These are phyloP conservation scores for Caloenas nicobarica DNA, from an alignment of 2,113 vertebrate genomes.

Conservation along the genomic window DNA sequence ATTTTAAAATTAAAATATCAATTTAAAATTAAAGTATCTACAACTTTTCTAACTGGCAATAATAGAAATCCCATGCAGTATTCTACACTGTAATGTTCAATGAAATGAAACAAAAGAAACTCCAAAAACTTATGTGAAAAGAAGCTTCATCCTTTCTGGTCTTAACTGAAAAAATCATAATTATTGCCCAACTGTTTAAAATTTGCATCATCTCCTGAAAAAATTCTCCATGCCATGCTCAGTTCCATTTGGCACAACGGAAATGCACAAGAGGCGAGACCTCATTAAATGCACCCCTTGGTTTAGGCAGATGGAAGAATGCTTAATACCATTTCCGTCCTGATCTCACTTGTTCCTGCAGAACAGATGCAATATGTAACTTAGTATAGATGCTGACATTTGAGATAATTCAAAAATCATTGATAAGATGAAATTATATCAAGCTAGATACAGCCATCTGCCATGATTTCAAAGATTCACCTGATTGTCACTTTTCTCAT, in stretches of 20 bases:
- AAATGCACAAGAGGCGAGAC: neutral
- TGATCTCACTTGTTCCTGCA: slow-evolving; percentile 2
- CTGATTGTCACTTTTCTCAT: neutral
- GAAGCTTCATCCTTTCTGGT: neutral
- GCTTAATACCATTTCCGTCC: slow-evolving; percentile 14
- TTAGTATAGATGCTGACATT: slow-evolving; percentile 38
- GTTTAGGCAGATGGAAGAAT: slow-evolving; percentile 25
- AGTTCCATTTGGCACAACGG: neutral
- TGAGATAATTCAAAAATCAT: slow-evolving; percentile 44
- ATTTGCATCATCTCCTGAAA: neutral
- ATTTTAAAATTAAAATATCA: neutral
- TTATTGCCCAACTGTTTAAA: neutral
- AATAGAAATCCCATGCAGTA: neutral
- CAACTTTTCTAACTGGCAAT: neutral
- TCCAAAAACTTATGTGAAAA: neutral
- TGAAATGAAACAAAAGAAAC: neutral
- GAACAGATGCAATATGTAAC: slow-evolving; percentile 48
- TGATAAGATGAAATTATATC: slow-evolving; percentile 41
- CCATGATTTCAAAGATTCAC: neutral
- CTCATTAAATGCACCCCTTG: slow-evolving; percentile 6
- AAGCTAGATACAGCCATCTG: slow-evolving; percentile 27
- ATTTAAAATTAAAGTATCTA: neutral
- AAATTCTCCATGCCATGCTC: neutral
- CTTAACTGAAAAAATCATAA: neutral
- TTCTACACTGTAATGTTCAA: neutral